Base-by-base conservation (phyloP, 2,888 invertebrate species). In the Nomada ruficornis region DNA sequence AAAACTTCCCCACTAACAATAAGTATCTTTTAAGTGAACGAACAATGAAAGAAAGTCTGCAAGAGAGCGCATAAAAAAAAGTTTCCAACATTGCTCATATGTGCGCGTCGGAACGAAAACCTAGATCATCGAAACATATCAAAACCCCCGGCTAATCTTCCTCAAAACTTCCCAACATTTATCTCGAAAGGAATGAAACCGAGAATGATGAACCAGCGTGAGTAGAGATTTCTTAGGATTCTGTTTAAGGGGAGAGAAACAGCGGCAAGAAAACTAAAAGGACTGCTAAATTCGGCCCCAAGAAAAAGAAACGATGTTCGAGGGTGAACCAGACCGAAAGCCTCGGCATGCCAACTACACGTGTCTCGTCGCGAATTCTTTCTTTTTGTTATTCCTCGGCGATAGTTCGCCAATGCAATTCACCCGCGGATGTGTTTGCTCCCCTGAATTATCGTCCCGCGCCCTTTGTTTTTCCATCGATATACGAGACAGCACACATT, bases 221-320 rank as follows among this genome's bases (percentile, higher is more conserved):
- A 59, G 71, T 64, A 75, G 71, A 64, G 50, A 52, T 70, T 54
- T 57, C 52, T 18, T 20, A 20, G 23, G 54, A 29, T 26, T 26
- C 42, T 2, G 2, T 2, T n/a, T 2, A 15, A 11, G 44, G 36
- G 70, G 54, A 55, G n/a, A 71, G 54, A 44, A n/a, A 52, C 55
- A 54, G 54, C 68, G 52, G 75, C 60, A 69, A 72, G 72, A 63
- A 73, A 77, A 73, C 77, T 76, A 70, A 82, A 83, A 78, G 75
- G 83, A 63, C 82, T 78, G 83, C 65, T 78, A 79, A 83, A 83
- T 79, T 83, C 75, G 60, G 18, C 23, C 54, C 47, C 13, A 15
- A 47, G 60, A 13, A 59, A 63, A 74, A 77, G 65, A 59, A 50
- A 74, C 59, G 59, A 57, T 47, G 52, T 15, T 18, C 63, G 42